Conservation (phyloP, 30 jellyfish, hydroid and myxozoan genomes). For the Pelagia noctiluca region DNA sequence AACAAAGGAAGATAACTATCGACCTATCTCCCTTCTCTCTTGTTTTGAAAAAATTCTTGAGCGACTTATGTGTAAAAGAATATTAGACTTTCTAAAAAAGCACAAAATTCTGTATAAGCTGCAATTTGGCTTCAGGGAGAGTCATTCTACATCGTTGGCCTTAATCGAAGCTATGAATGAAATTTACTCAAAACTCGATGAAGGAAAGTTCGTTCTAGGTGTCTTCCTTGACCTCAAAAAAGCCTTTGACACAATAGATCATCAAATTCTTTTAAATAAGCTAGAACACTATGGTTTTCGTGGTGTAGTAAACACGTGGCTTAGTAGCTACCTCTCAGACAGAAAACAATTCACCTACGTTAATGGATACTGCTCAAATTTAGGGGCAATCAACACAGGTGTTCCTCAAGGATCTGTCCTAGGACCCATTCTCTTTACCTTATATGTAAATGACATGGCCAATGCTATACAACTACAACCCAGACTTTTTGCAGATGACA, state of each 20-base stretch:
- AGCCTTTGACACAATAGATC: constrained; percentile 2
- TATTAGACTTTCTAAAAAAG: background rate
- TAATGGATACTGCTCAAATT: background rate
- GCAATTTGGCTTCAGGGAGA: background rate
- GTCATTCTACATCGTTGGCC: background rate
- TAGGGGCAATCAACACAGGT: background rate
- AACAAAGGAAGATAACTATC: background rate
- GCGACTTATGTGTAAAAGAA: background rate
- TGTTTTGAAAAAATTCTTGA: background rate
- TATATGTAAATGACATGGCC: background rate
- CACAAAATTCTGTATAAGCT: background rate
- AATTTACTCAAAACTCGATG: background rate
- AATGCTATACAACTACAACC: background rate
- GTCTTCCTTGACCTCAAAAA: constrained; percentile 5
- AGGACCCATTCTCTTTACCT: background rate
- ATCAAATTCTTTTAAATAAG: background rate
- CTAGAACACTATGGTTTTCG: background rate
- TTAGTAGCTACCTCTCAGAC: background rate
- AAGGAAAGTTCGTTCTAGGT: background rate
- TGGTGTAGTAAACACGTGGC: background rate
- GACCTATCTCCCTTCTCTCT: background rate
- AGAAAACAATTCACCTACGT: background rate
- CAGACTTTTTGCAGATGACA: background rate
- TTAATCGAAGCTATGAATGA: background rate
- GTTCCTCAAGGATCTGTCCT: background rate